phyloP scores from a whole-genome alignment of 2,113 vertebrate species.

The Lampris megalopsis region DNA sequence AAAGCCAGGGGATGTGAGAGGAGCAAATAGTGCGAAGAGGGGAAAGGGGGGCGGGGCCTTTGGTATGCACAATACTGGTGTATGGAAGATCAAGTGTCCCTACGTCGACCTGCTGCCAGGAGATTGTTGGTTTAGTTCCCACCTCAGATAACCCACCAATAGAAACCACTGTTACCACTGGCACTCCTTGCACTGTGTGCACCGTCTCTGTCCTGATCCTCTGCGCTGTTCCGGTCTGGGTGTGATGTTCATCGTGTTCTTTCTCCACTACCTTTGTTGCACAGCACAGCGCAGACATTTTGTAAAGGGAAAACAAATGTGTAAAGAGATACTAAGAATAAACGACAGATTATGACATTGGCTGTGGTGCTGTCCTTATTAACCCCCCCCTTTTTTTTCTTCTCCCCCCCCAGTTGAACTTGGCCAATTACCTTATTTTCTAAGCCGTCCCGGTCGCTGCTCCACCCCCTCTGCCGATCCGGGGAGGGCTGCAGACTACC shows the following conservation, averaged over 20 bases:
- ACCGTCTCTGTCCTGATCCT: conserved; percentile 50
- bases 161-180: conserved; percentile 52
- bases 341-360: conserved; percentile 65
- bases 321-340: conserved; percentile 78
- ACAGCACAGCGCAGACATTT: conserved; percentile 76
- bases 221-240: conserved; percentile 58
- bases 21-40: conserved; percentile 14
- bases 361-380: conserved; percentile 11
- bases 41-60: conserved; percentile 8
- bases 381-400: no score
- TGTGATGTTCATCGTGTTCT: conserved; percentile 64
- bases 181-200: conserved; percentile 61
- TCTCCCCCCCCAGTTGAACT: no score
- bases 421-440: no score
- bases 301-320: conserved; percentile 76
- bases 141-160: conserved; percentile 30
- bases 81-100: conserved; percentile 28
- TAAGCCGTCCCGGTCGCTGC: no score
- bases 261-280: conserved; percentile 72
- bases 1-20: conserved; percentile 19
- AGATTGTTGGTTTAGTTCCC: conserved; percentile 25
- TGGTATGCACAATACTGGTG: conserved; percentile 50
- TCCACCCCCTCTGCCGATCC: no score
- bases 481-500: no score
- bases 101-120: conserved; percentile 38